Base-by-base conservation (phyloP, 2,797 vertebrate species). In the Babyrousa celebensis region DNA sequence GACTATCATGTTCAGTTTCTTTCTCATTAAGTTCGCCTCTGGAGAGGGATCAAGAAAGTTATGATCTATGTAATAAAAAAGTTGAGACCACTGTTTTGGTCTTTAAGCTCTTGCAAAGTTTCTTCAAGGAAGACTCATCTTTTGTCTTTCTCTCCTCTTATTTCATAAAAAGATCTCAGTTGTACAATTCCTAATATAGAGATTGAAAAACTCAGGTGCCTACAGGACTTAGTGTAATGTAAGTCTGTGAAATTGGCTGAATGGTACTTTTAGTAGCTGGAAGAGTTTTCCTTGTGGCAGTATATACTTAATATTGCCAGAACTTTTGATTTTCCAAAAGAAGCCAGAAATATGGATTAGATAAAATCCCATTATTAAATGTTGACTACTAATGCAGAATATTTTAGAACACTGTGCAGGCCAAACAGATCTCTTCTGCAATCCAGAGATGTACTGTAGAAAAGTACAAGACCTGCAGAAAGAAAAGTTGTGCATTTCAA, bases 301-400 rank as follows among this genome's bases (percentile, higher is more conserved):
- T 68, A 60, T 63, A 58, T 36, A 32, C 67, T 67, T 77, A 80
- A 60, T 94, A 27, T 90, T 92, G 65, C 70, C 71, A 90, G 71
- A 74, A 87, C 43, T 89, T 94, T 4, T 75, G 54, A 72, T 84
- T 92, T 70, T 18, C 67, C 21, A 84, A 70, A 36, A 95, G 32
- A 89, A 89, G 79, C 52, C 72, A 78, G 36, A 94, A 80, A 40
- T 78, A 29, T 89, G 82, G 12, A 56, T 89, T 93, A 80, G 93
- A n/a, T 94, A 94, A 96, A 83, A 96, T 96, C 6, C 36, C 2
- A 43, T 77, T 92, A 43, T 88, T 94, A 62, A 91, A 17, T 90
- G 32, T 85, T 93, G 67, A 65, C 43, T 90, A 27, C 52, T 62
- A 91, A 92, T 87, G 95, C 23, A 84, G 6, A 92, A 83, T 82